Percentiles rank a stretch among this genome's conserved stretches.
Evolutionary conservation across 2,113 vertebrate species (phyloP).

Genomic region (Urocitellus parryii): DNA sequence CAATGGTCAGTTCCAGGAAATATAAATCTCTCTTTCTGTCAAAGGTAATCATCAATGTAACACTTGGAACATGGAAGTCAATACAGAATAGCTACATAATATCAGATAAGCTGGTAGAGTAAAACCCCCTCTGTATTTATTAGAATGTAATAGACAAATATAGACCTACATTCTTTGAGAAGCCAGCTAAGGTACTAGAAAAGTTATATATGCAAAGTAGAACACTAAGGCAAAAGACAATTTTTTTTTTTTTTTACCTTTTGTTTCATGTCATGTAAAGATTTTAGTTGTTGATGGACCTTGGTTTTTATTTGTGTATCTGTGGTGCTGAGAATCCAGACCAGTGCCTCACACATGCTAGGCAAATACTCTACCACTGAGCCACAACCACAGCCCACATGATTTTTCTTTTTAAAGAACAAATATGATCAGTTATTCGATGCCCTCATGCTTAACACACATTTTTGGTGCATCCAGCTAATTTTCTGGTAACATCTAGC

Average conservation of each 20-base stretch:
- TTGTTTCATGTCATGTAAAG: background rate
- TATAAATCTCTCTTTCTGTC: background rate
- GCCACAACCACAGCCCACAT: no score
- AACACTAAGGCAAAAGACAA: background rate
- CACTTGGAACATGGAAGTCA: background rate
- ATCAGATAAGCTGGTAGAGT: background rate
- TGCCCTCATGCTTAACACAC: background rate
- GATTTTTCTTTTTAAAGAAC: background rate
- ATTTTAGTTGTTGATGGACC: background rate
- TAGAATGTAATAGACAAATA: background rate
- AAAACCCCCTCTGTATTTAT: background rate
- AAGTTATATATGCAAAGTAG: background rate
- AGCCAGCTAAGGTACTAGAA: background rate
- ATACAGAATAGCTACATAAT: background rate
- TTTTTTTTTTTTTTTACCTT: background rate
- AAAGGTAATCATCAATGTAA: background rate
- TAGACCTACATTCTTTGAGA: background rate
- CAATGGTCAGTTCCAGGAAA: background rate
- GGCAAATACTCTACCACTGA: no score
- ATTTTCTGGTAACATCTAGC: background rate
- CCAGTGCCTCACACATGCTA: no score
- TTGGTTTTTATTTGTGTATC: no score
- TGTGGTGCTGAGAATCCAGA: accelerated
- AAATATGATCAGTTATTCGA: background rate
- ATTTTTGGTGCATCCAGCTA: no score